These are phyloP conservation scores for Eublepharis macularius DNA, from an alignment of 2,113 vertebrate species.

Conservation along the genomic window DNA sequence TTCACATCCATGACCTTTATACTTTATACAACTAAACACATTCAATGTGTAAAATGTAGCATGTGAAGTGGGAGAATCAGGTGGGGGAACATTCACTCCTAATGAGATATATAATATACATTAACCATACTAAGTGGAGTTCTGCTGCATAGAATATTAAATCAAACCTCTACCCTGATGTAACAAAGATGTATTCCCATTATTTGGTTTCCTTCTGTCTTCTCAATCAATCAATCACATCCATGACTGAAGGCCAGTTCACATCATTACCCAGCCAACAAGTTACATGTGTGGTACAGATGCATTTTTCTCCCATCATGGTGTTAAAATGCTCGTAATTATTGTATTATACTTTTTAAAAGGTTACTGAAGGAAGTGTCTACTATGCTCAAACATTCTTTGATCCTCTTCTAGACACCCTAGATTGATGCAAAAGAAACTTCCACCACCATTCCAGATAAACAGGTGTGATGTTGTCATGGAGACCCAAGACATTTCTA, in stretches of 20 bases:
- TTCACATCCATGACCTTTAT: not conserved
- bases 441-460: too few species aligned
- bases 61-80: not conserved
- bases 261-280: not conserved
- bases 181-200: slow-evolving; percentile 3
- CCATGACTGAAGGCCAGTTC: not conserved
- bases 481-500: too few species aligned
- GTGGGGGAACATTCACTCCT: not conserved
- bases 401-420: too few species aligned
- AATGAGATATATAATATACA: not conserved
- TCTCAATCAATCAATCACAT: too few species aligned
- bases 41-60: not conserved
- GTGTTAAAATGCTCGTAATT: too few species aligned
- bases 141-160: slow-evolving; percentile 5
- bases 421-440: too few species aligned
- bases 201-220: not conserved
- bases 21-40: not conserved
- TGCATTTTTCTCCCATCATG: too few species aligned
- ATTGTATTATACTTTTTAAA: too few species aligned
- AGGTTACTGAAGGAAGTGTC: too few species aligned
- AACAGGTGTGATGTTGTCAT: too few species aligned
- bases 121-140: not conserved
- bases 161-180: slow-evolving; percentile 15
- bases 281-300: too few species aligned
- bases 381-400: too few species aligned